These are phyloP conservation scores for Piaya cayana DNA, from an alignment of 2,113 vertebrate species.

Conservation along the genomic window DNA sequence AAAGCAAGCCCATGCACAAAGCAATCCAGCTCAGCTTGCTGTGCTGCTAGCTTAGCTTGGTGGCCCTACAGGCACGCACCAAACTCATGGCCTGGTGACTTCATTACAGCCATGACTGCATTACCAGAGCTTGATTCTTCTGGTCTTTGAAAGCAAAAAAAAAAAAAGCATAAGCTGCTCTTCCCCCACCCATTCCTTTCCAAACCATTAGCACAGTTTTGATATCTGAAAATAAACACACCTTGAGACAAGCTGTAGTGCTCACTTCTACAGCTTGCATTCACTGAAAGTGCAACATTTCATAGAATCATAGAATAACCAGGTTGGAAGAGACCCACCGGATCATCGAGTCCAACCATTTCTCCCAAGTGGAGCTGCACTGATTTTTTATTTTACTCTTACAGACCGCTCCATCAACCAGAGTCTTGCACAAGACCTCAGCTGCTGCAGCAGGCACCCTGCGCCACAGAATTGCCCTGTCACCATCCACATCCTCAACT, in stretches of 20 bases:
- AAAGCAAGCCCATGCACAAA: not conserved
- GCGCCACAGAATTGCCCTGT: not conserved
- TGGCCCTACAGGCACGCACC: not conserved
- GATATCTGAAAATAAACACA: not conserved
- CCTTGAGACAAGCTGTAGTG: not conserved
- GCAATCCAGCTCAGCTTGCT: not conserved
- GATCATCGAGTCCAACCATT: too few relatives aligned
- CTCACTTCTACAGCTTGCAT: not conserved
- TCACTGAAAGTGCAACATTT: not conserved
- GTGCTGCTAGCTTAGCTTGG: not conserved
- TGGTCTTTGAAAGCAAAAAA: too few relatives aligned
- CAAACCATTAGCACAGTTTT: not conserved
- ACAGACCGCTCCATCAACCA: not conserved
- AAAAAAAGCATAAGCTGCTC: not conserved
- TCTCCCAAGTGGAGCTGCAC: not conserved
- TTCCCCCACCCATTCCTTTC: not conserved
- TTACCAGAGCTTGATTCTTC: not conserved
- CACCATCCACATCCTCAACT: not conserved
- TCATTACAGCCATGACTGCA: not conserved
- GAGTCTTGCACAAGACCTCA: not conserved
- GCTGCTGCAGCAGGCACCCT: rapidly evolving
- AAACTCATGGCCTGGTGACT: not conserved
- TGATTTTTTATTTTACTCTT: not conserved
- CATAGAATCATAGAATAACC: too few relatives aligned
- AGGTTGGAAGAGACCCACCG: too few relatives aligned